Base-by-base conservation (phyloP, 2,888 invertebrate species). In the Muschampia plurimacula region DNA sequence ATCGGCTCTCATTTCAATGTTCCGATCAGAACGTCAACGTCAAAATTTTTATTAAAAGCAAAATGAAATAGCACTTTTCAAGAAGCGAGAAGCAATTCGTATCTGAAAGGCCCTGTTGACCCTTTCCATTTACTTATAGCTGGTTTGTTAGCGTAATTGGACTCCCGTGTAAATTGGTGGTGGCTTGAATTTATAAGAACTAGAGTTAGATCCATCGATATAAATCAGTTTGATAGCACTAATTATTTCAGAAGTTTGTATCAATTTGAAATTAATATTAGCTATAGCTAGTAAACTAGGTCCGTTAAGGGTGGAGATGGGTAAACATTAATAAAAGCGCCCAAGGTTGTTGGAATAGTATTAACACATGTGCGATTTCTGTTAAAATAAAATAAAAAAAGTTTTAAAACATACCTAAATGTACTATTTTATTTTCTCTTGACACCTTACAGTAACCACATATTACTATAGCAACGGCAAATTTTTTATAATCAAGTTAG, bases 11-110 rank as follows among this genome's bases (percentile, higher is more conserved):
- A 52, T 15, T 15, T 52, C 52, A 52, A 52, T 13, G 55, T 55
- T 22, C 55, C 55, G 22, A 55, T 55, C 28, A 28, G 55, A 22
- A 28, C 28, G 55, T 55, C 55, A 52, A 55, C 55, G 22, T 22
- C 22, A 22, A 22, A 28, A 10, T 55, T 55, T 55, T 55, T 52
- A 15, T 52, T 15, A 15, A 52, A 22, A 52, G 52, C 10, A 22
- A 55, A 55, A 10, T 22, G 72, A 77, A 76, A 78, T 79, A 75
- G 10, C 62, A 69, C 36, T 64, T 55, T 64, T n/a, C 28, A 69
- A 41, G 49, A 69, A 64, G 15, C 44, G 57, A 64, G 55, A 57
- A 69, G 41, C 49, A 69, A 63, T 41, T 46, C 41, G 64, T 28
- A 69, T 55, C 55, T 28, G 55, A 55, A 55, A 55, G 10, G 28